phyloP scores from a whole-genome alignment of 2,797 vertebrate genomes.

The Benthosema pterotum region DNA sequence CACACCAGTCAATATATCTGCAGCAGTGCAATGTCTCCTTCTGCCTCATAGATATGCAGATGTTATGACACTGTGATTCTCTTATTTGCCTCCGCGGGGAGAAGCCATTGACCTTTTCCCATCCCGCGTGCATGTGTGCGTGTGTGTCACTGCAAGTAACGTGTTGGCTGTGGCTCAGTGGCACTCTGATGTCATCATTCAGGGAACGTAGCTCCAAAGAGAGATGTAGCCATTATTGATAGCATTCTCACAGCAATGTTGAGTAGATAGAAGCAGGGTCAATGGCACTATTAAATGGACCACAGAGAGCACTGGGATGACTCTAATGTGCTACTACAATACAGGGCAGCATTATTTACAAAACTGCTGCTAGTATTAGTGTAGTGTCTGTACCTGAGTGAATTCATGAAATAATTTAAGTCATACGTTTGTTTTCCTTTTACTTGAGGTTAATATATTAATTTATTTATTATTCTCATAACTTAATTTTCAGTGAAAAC shows the following conservation, averaged over 20 bases:
- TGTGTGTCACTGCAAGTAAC: slow-evolving; percentile 65
- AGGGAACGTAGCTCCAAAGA: slow-evolving; percentile 33
- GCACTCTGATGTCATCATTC: slow-evolving; percentile 41
- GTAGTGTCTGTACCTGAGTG: no score
- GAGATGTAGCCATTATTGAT: background rate
- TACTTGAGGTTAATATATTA: no score
- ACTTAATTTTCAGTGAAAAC: no score
- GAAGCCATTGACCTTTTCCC: slow-evolving; percentile 65
- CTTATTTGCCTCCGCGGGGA: slow-evolving; percentile 42
- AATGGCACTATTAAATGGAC: slow-evolving; percentile 37
- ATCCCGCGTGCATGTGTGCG: no score
- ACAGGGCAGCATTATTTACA: no score
- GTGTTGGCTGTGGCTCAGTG: slow-evolving; percentile 33
- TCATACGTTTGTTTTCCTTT: no score
- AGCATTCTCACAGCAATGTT: slow-evolving; percentile 7
- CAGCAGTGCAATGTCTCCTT: slow-evolving; percentile 23
- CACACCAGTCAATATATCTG: slow-evolving; percentile 59
- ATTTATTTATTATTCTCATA: no score
- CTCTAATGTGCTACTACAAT: background rate
- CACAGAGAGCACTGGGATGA: slow-evolving; percentile 22
- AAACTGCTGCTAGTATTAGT: no score
- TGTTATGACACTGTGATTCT: slow-evolving; percentile 62
- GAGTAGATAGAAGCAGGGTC: slow-evolving; percentile 34
- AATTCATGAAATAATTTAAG: no score
- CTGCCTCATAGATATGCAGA: slow-evolving; percentile 55